Percentiles rank a stretch among this genome's conserved stretches.
Conservation (phyloP, 2,113 vertebrate genomes). For the Apodemus speciosus region DNA sequence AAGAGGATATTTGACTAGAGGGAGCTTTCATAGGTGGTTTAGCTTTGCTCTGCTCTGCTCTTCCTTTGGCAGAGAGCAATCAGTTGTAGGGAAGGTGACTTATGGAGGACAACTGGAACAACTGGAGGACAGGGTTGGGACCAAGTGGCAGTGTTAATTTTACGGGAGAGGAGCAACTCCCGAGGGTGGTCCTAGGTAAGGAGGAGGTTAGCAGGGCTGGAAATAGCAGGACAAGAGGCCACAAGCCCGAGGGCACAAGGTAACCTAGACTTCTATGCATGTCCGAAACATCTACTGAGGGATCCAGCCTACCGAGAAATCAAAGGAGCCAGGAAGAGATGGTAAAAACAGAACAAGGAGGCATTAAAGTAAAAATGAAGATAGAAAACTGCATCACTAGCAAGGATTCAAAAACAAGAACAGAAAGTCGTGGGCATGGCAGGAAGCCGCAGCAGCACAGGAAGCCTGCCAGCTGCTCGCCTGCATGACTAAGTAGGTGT, state of each 20-base stretch:
- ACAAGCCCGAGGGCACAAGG: neutral
- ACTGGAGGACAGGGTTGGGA: neutral
- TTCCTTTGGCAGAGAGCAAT: neutral
- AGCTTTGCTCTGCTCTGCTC: neutral
- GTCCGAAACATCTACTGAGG: neutral
- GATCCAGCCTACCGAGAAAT: neutral
- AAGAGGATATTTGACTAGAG: neutral
- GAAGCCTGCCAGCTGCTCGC: neutral
- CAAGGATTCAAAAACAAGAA: neutral
- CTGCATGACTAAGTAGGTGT: neutral
- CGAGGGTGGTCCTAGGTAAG: fast-evolving
- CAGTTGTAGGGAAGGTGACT: neutral
- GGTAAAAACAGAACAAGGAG: neutral
- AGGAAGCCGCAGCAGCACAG: neutral
- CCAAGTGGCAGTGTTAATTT: neutral
- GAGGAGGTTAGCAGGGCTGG: neutral
- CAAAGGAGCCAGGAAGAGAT: neutral
- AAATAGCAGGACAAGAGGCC: no score
- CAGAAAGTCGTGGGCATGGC: neutral
- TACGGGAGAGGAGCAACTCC: neutral
- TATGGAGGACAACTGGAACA: neutral
- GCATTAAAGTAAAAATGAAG: neutral
- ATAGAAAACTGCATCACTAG: slow-evolving; percentile 19
- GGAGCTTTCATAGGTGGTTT: neutral
- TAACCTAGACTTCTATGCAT: neutral